A percentile compares a stretch with the other conserved stretches of the same genome.
phyloP scores from a whole-genome alignment of 2,888 invertebrate genomes.

The Xanthorhoe spadicearia region DNA sequence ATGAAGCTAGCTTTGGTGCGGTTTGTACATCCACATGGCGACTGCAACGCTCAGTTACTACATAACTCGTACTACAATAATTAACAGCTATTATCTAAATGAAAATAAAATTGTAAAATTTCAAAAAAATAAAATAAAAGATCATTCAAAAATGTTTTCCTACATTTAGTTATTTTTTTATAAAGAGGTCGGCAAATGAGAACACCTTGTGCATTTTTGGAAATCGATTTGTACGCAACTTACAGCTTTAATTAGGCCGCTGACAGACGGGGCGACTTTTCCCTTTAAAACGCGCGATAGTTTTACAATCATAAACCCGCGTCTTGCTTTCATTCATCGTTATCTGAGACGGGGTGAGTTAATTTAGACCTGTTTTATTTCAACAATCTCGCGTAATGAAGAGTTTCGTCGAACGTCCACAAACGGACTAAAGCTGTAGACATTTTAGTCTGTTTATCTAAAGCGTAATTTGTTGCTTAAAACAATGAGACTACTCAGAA shows the following conservation, averaged over 20 bases:
- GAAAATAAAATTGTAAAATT: constrained; percentile 56
- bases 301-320: neutral
- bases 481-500: constrained; percentile 21
- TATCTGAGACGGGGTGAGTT: neutral
- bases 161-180: constrained; percentile 37
- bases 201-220: constrained; percentile 44
- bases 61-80: constrained; percentile 62
- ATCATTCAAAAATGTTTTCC: constrained; percentile 51
- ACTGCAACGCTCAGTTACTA: constrained; percentile 55
- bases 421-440: constrained; percentile 26
- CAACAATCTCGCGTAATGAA: neutral
- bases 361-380: neutral
- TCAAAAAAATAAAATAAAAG: constrained; percentile 57
- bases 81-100: constrained; percentile 57
- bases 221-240: constrained; percentile 50
- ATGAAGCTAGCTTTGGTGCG: constrained; percentile 34
- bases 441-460: neutral
- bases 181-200: constrained; percentile 43
- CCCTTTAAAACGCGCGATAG: neutral
- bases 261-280: constrained; percentile 14
- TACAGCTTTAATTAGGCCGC: constrained; percentile 42
- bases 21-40: constrained; percentile 41
- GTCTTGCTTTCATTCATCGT: neutral
- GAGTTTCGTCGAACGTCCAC: constrained; percentile 14
- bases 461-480: constrained; percentile 17